Conservation (phyloP, 2,888 invertebrate species). For the Amphipoea oculea region DNA sequence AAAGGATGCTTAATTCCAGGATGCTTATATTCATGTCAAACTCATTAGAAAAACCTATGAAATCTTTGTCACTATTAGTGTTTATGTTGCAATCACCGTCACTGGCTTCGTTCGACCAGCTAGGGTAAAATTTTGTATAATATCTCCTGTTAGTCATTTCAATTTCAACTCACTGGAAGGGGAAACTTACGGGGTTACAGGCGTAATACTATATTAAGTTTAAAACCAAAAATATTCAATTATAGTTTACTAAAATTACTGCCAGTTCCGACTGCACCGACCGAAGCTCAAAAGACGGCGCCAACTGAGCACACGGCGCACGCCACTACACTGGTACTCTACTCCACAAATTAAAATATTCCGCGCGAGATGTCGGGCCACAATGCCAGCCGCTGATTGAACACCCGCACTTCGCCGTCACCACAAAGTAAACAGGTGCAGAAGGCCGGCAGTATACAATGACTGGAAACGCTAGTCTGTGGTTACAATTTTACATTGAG, state of each 20-base stretch:
- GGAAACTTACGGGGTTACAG: background rate
- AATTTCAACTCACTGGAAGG: background rate
- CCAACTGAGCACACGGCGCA: slow-evolving; percentile 12
- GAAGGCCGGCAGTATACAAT: background rate
- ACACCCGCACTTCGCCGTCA: slow-evolving; percentile 37
- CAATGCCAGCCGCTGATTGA: slow-evolving; percentile 64
- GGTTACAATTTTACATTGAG: background rate
- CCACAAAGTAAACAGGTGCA: background rate
- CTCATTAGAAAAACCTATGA: background rate
- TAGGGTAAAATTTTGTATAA: background rate
- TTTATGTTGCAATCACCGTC: background rate
- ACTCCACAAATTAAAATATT: slow-evolving; percentile 71
- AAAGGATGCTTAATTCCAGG: background rate
- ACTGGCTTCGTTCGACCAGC: background rate
- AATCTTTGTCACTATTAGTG: background rate
- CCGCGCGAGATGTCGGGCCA: slow-evolving; percentile 62
- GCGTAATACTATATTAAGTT: background rate
- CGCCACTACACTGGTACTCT: slow-evolving; percentile 3
- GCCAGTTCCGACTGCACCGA: background rate
- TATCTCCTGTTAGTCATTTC: background rate
- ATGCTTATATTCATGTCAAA: background rate
- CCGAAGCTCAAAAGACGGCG: slow-evolving; percentile 1
- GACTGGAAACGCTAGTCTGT: background rate
- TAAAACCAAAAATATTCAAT: background rate
- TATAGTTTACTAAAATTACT: background rate